Evolutionary conservation across 35 echinoderm and acorn worm genomes (phyloP).

Genomic region (Strongylocentrotus purpuratus): DNA sequence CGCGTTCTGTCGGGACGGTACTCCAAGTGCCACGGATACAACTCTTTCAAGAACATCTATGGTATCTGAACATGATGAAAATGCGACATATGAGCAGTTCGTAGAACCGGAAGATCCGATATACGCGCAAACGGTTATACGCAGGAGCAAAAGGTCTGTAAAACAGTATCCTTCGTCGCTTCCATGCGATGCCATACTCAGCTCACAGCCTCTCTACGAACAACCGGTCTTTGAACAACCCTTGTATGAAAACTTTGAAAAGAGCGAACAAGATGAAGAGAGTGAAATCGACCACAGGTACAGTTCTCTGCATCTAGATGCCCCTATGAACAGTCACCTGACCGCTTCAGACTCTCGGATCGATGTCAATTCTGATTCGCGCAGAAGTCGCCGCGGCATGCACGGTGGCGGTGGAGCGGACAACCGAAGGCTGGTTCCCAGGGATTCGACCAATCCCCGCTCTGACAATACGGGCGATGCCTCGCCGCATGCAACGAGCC

Average conservation of each 20-base stretch:
- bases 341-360: neutral
- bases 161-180: slow-evolving; percentile 23
- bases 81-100: slow-evolving; percentile 22
- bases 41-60: neutral
- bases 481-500: slow-evolving; percentile 30
- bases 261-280: neutral
- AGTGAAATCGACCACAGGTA: neutral
- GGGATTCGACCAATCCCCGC: neutral
- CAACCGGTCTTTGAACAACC: slow-evolving; percentile 33
- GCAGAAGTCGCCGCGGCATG: neutral
- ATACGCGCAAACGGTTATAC: slow-evolving; percentile 2
- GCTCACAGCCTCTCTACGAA: neutral
- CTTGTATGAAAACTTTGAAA: slow-evolving; percentile 9
- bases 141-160: slow-evolving; percentile 24
- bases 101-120: slow-evolving; percentile 5
- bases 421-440: neutral
- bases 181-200: neutral
- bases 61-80: neutral
- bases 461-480: neutral
- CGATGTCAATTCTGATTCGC: neutral
- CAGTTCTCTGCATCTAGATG: neutral
- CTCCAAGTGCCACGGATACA: neutral
- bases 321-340: neutral
- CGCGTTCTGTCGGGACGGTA: neutral
- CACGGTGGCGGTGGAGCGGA: neutral